Evolutionary conservation across 2,888 invertebrate species (phyloP).

Genomic region (Mesopsocus fuscifrons): DNA sequence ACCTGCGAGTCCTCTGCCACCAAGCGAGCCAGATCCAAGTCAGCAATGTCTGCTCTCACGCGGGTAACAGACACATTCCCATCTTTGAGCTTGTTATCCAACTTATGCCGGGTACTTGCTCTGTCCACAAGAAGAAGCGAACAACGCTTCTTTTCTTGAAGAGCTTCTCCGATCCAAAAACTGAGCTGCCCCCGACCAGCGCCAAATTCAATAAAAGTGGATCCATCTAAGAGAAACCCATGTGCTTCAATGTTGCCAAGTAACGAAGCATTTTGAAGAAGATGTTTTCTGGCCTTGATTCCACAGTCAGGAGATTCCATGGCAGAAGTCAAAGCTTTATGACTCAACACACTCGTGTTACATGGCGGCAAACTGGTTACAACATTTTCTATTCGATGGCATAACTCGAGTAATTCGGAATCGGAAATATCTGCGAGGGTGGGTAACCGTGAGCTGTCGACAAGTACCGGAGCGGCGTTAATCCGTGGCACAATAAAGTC

Average conservation of each 20-base stretch:
- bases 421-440: neutral
- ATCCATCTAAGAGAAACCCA: conserved; percentile 21
- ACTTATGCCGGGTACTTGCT: conserved; percentile 27
- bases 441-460: neutral
- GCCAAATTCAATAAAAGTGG: conserved; percentile 27
- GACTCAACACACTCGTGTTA: neutral
- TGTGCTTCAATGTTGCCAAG: conserved; percentile 24
- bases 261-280: conserved; percentile 27
- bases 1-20: conserved; percentile 14
- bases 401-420: neutral
- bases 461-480: neutral
- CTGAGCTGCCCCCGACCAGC: conserved; percentile 28
- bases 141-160: conserved; percentile 18
- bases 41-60: conserved; percentile 26
- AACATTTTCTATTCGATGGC: neutral
- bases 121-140: conserved; percentile 26
- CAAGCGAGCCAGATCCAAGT: conserved; percentile 23
- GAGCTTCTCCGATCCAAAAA: conserved; percentile 26
- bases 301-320: conserved; percentile 11
- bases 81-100: conserved; percentile 19
- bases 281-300: conserved; percentile 21
- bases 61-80: conserved; percentile 20
- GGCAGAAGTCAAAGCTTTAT: neutral
- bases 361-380: neutral
- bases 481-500: conserved; percentile 2